These are phyloP conservation scores for Polyodon spathula DNA, from an alignment of 2,113 vertebrate genomes.

Conservation along the genomic window DNA sequence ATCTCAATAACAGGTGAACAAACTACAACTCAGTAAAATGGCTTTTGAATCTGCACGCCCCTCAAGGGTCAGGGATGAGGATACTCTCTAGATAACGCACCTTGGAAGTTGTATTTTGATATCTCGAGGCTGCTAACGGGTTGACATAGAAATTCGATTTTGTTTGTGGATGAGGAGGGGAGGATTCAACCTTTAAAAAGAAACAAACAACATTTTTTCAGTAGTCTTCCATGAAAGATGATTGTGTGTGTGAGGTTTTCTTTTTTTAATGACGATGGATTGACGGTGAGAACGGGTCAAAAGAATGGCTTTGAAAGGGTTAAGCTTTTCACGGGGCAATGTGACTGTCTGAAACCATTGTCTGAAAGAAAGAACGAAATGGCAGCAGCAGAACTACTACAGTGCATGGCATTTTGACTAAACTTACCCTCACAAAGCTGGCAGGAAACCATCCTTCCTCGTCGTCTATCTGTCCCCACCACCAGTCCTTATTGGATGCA, in stretches of 20 bases:
- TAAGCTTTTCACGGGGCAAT: too few relatives aligned
- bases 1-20: too few relatives aligned
- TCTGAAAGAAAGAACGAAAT: background rate
- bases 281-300: background rate
- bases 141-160: conserved; percentile 77
- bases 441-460: conserved; percentile 99
- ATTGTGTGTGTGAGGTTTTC: background rate
- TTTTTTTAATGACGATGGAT: conserved; percentile 15
- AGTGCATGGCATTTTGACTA: background rate
- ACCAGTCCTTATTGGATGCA: conserved; percentile 99
- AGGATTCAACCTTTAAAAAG: conserved; percentile 65
- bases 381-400: background rate
- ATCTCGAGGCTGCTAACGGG: conserved; percentile 67
- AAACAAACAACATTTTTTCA: conserved; percentile 55
- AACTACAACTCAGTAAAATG: too few relatives aligned
- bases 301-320: too few relatives aligned
- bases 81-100: conserved; percentile 56
- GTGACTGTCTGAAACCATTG: too few relatives aligned
- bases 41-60: too few relatives aligned
- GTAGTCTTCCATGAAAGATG: conserved; percentile 30
- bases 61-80: too few relatives aligned
- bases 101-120: conserved; percentile 68
- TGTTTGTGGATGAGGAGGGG: conserved; percentile 69
- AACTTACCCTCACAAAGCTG: conserved; percentile 98
- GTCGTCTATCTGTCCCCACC: conserved; percentile 98